Evolutionary conservation across 2,888 invertebrate genomes (phyloP), one percentile per base, ranked within the genome.

Genomic region (Alsophila aescularia): DNA sequence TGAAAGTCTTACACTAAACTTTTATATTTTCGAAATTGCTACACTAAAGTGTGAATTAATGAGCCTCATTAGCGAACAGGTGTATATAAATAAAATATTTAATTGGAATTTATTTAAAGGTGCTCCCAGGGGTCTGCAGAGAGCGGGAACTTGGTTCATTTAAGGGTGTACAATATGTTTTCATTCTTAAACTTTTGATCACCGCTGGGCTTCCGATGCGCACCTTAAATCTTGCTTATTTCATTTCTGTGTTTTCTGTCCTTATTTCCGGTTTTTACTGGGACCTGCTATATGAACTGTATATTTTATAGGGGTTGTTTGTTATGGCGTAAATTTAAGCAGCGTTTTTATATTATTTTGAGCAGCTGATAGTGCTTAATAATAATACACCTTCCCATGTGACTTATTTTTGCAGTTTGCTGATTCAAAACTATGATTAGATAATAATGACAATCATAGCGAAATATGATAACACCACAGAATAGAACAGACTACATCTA

Each of bases 181-280:
- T 57, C 51, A 58, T 64, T 64, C 57, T 54, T 65, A 42, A 62
- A 61, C 56, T 66, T 66, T 63, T 51, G 58, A 60, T 63, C 53
- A 54, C 60, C 50, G 16, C 9, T 21, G 62, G 44, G 61, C 43
- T 49, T 24, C n/a, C 39, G 56, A 39, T 51, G 18, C 48, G 40
- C 16, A 6, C 44, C 49, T 55, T 52, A 51, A 21, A 58, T 56
- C 51, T 56, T 49, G 48, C 51, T 58, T 55, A 48, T 35, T 44
- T 36, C 49, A 45, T 58, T 48, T 44, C 34, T 49, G 49, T 42
- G 34, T 56, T 49, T 45, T 43, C 13, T 18, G 24, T 1, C 18
- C n/a, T 37, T 35, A 54, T 56, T 58, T 54, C 42, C 39, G 14
- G 49, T 27, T 42, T 40, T 36, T 36, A 31, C 36, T 42, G 12